Conservation (phyloP, 2,797 vertebrate species). For the Epinephelus malabaricus region DNA sequence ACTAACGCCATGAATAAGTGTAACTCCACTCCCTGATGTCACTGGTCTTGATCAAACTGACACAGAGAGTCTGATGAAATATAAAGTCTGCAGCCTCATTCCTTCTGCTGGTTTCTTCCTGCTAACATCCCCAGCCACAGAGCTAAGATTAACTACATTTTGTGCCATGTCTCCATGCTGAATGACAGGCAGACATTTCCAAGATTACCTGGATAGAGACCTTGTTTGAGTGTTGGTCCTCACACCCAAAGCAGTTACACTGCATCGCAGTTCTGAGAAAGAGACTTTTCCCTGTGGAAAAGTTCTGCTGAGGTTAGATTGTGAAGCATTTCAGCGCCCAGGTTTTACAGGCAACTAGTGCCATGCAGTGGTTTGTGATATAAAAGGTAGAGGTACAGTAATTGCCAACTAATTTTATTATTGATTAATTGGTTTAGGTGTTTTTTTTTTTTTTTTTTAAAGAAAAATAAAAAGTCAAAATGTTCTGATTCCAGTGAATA, state of each 20-base stretch:
- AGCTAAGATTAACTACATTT: slow-evolving; percentile 2
- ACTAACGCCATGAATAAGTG: neutral
- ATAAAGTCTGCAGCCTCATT: neutral
- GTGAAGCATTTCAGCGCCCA: neutral
- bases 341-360: neutral
- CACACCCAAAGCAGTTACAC: slow-evolving; percentile 27
- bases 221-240: slow-evolving; percentile 41
- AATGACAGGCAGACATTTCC: slow-evolving; percentile 41
- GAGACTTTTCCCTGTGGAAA: slow-evolving; percentile 12
- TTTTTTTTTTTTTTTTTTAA: too few relatives aligned
- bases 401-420: too few relatives aligned
- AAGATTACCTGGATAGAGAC: slow-evolving; percentile 50
- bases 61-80: neutral
- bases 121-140: neutral
- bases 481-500: too few relatives aligned
- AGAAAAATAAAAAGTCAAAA: too few relatives aligned
- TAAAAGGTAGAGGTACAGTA: neutral
- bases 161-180: slow-evolving; percentile 23
- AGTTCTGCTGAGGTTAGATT: slow-evolving; percentile 27
- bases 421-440: too few relatives aligned
- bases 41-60: neutral
- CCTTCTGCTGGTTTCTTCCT: neutral
- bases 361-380: neutral
- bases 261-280: slow-evolving; percentile 50
- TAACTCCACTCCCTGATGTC: neutral